Evolutionary conservation across 1,140 invertebrate genomes (phyloP).

Genomic region (Drosophila burlai): DNA sequence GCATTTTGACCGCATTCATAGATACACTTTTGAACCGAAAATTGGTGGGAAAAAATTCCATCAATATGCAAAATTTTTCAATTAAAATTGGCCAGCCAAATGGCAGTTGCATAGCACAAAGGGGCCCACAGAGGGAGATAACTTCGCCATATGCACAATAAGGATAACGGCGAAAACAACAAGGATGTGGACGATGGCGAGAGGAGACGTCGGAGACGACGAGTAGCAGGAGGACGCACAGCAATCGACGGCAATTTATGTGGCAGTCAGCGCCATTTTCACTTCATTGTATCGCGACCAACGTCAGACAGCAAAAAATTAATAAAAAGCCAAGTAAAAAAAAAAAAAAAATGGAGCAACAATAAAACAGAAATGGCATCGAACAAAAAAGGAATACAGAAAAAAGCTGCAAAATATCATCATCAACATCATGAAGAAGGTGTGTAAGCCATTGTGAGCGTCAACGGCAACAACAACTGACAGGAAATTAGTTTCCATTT

Average conservation of each 20-base stretch:
- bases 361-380: slow-evolving; percentile 78
- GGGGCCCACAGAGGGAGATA: slow-evolving; percentile 55
- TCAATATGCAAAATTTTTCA: slow-evolving; percentile 84
- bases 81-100: slow-evolving; percentile 79
- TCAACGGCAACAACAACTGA: slow-evolving; percentile 80
- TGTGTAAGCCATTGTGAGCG: slow-evolving; percentile 75
- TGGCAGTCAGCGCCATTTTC: slow-evolving; percentile 79
- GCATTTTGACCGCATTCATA: slow-evolving; percentile 40
- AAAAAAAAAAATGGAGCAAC: slow-evolving; percentile 70
- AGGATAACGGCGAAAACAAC: slow-evolving; percentile 47
- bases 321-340: slow-evolving; percentile 77
- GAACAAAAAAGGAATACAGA: slow-evolving; percentile 26
- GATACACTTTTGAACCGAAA: slow-evolving; percentile 51
- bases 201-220: slow-evolving; percentile 9
- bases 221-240: slow-evolving; percentile 33
- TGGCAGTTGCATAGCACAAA: slow-evolving; percentile 58
- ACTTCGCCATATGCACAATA: slow-evolving; percentile 70
- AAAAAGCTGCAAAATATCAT: slow-evolving; percentile 45
- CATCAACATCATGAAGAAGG: slow-evolving; percentile 57
- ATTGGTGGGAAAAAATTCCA: slow-evolving; percentile 69
- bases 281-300: slow-evolving; percentile 81
- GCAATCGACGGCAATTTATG: slow-evolving; percentile 80
- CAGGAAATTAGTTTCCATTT: slow-evolving; percentile 85
- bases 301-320: slow-evolving; percentile 79
- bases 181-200: neutral